Base-by-base conservation (phyloP, 53 echinoderm and acorn worm genomes). In the Astropecten irregularis region DNA sequence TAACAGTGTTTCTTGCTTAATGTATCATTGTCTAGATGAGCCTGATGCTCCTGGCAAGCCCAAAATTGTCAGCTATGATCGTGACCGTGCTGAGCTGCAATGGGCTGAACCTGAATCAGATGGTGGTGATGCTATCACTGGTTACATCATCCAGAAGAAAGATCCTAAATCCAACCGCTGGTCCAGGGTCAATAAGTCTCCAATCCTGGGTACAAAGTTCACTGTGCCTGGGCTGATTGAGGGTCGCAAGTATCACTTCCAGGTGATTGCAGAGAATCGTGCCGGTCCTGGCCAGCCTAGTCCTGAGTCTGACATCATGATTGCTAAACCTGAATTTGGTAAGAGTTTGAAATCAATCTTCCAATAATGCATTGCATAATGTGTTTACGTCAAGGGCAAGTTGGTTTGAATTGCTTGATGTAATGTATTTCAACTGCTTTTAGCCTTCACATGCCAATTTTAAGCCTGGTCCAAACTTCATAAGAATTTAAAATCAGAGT, bases 281-380 rank as follows among this genome's bases (percentile, higher is more conserved):
- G 99, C 90, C 4, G 99, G 99, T 14, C 90, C 85, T 0, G 76
- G 99, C 37, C 62, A 77, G 36, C 99, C 99, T 16, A 99, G 99
- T 38, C 82, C 82, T 0, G 90, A 92, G 79, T 92, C 94, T 0
- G 93, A 97, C 11, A 58, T 84, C 18, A 87, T 91, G 85, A 92
- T 84, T 0, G 97, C 97, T 34, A 97, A 97, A 65, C 92, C 97
- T 14, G 84, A 94, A 79, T 97, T 94, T 50, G 97, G 97, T 97
- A 40, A 89, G 91, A 58, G 56, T 39, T n/a, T 84, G 30, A 48
- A 1, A 0, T 15, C 2, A 69, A n/a, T 38, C 16, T 21, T 0
- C 16, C 19, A 26, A 16, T 46, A 32, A 35, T n/a, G n/a, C n/a
- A n/a, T n/a, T n/a, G n/a, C n/a, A n/a, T n/a, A n/a, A n/a, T n/a